Base-by-base conservation (phyloP, 1,140 invertebrate species). In the Drosophila kikkawai region DNA sequence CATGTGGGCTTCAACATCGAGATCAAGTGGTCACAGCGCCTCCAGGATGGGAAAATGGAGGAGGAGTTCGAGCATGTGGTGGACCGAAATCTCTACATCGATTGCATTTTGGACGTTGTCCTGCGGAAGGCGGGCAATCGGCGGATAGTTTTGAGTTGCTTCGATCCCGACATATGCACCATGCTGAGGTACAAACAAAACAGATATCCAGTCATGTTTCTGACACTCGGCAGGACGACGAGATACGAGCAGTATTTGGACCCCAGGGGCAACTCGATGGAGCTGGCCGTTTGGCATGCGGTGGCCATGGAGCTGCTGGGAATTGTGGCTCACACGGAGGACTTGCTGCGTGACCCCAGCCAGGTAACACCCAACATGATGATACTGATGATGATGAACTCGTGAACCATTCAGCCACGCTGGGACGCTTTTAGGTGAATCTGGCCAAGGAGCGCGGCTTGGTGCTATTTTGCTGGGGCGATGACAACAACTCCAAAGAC, bases 391-490 rank as follows among this genome's bases (percentile, higher is more conserved):
- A 55, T 82, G 80, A 87, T 70, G 68, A 59, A 34, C 66, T 47
- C 53, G 44, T 60, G 70, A 53, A 56, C 50, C 64, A 75, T 73
- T 78, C 56, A 82, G 56, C 56, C 56, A 70, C 64, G 71, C 51
- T 51, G 50, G 29, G 75, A 68, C 68, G 69, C 82, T 85, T 83
- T 63, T 80, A 95, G 94, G 95, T 98, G 1, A 95, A 96, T 80
- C 90, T 96, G 51, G 96, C 96, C 0, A 96, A 95, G 75, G 95
- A 96, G 75, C 94, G 95, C 34, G 96, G 96, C 15, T 94, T 99
- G 19, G 95, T 98, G 3, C 95, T 99, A 45, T 99, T 99, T 92
- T 98, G 97, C 91, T 99, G 98, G 98, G 98, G 98, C 7, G 98
- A 99, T 91, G 97, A 98, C 91, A 98, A 98, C 87, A 98, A 99